phyloP scores from a whole-genome alignment of 2,888 invertebrate genomes.

The Drosophila mimetica region DNA sequence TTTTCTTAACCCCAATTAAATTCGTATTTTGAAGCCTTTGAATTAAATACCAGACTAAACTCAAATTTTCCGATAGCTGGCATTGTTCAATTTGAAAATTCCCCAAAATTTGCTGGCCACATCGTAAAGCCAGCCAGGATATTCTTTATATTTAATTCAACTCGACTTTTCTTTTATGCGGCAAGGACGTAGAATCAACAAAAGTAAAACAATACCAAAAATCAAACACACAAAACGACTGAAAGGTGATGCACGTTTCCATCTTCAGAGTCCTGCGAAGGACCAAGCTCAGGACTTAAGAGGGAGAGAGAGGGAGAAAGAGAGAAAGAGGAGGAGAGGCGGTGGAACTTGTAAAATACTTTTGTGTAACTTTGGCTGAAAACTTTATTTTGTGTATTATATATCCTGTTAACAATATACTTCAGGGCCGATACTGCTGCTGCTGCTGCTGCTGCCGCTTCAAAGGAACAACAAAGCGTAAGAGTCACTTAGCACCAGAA shows the following conservation, averaged over 20 bases:
- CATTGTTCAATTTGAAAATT: constrained; percentile 38
- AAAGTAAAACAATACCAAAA: constrained; percentile 78
- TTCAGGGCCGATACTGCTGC: constrained; percentile 65
- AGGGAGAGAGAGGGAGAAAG: background rate
- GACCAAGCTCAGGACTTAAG: constrained; percentile 9
- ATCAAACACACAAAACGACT: constrained; percentile 72
- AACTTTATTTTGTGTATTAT: constrained; percentile 81
- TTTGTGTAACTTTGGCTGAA: constrained; percentile 81
- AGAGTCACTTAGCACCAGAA: constrained; percentile 72
- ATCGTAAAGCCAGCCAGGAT: constrained; percentile 14
- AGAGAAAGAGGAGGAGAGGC: constrained; percentile 40
- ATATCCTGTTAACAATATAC: constrained; percentile 82
- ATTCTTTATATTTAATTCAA: constrained; percentile 56
- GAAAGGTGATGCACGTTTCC: constrained; percentile 70
- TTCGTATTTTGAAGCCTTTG: background rate
- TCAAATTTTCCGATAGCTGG: background rate
- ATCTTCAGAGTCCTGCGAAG: constrained; percentile 14
- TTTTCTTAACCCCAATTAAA: background rate
- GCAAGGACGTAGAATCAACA: constrained; percentile 57
- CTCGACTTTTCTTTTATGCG: constrained; percentile 24
- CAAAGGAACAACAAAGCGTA: constrained; percentile 72
- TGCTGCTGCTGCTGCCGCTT: constrained; percentile 57
- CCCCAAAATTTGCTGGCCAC: constrained; percentile 20
- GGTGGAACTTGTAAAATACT: constrained; percentile 80
- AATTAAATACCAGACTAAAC: background rate